These are phyloP conservation scores for Brachionus asplanchnoidis DNA, from an alignment of 1,140 invertebrate species.

Conservation along the genomic window DNA sequence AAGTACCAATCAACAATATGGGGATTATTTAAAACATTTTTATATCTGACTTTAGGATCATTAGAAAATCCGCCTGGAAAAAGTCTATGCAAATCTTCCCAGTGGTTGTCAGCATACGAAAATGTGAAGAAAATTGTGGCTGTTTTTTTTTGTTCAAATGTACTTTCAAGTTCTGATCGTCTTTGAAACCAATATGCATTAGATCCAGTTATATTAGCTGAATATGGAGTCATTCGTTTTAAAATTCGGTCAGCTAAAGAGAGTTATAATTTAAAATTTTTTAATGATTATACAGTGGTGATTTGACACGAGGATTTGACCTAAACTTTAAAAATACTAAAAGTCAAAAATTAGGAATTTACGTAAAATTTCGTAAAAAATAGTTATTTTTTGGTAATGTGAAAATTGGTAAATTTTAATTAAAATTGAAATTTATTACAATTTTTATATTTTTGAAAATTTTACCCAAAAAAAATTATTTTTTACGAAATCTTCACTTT, in stretches of 20 bases:
- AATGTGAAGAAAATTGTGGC: neutral
- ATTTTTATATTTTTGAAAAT: too few relatives aligned
- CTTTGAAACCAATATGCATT: neutral
- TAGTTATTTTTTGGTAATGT: too few relatives aligned
- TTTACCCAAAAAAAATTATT: too few relatives aligned
- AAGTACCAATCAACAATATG: neutral
- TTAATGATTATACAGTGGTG: too few relatives aligned
- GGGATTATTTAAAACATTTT: neutral
- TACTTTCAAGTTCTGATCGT: neutral
- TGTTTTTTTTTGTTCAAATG: neutral
- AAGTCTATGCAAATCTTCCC: neutral
- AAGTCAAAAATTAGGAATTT: too few relatives aligned
- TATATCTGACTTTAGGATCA: neutral
- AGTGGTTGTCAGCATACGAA: neutral
- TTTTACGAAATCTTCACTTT: too few relatives aligned
- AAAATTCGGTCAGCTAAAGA: neutral
- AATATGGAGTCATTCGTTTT: neutral
- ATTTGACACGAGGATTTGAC: too few relatives aligned
- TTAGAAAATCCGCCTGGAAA: neutral
- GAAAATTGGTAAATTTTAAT: too few relatives aligned
- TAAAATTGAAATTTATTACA: too few relatives aligned
- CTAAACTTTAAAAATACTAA: too few relatives aligned
- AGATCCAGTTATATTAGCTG: neutral
- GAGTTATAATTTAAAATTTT: neutral
- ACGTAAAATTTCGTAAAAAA: too few relatives aligned